Conservation (phyloP, 1,140 invertebrate species). For the Matsumurasca onukii region DNA sequence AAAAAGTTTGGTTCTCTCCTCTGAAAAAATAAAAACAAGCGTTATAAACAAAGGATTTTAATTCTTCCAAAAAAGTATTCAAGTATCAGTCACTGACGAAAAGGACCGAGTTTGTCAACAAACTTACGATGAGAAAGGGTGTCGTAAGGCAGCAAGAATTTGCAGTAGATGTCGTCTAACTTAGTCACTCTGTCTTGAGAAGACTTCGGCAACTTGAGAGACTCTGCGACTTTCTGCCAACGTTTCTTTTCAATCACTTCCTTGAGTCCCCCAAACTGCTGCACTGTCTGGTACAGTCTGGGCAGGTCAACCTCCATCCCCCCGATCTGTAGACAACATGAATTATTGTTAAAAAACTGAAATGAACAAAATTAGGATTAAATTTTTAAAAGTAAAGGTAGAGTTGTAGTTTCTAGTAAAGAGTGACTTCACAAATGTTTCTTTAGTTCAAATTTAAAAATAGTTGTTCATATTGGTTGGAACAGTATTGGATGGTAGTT, state of each 20-base stretch:
- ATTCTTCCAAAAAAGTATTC: neutral
- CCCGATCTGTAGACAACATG: conserved; percentile 32
- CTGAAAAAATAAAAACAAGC: too few species aligned
- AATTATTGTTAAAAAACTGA: too few species aligned
- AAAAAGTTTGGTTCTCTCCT: conserved; percentile 70
- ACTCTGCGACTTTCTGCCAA: conserved; percentile 87
- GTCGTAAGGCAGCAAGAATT: conserved; percentile 90
- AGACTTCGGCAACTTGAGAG: conserved; percentile 81
- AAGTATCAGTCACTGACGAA: too few species aligned
- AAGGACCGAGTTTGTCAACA: neutral
- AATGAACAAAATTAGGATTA: too few species aligned
- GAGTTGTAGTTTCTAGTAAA: too few species aligned
- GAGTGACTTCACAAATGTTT: too few species aligned
- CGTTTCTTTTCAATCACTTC: conserved; percentile 89
- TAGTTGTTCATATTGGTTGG: too few species aligned
- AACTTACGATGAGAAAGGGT: conserved; percentile 69
- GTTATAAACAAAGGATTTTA: neutral
- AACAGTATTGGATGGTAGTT: too few species aligned
- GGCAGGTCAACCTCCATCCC: conserved; percentile 70
- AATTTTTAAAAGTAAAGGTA: too few species aligned
- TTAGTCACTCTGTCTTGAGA: conserved; percentile 82
- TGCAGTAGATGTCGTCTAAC: conserved; percentile 90
- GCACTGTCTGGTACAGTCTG: conserved; percentile 81
- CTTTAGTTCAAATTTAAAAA: too few species aligned
- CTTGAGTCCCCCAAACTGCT: conserved; percentile 82